Conservation (phyloP, 1,140 invertebrate genomes). For the Caenorhabditis briggsae region DNA sequence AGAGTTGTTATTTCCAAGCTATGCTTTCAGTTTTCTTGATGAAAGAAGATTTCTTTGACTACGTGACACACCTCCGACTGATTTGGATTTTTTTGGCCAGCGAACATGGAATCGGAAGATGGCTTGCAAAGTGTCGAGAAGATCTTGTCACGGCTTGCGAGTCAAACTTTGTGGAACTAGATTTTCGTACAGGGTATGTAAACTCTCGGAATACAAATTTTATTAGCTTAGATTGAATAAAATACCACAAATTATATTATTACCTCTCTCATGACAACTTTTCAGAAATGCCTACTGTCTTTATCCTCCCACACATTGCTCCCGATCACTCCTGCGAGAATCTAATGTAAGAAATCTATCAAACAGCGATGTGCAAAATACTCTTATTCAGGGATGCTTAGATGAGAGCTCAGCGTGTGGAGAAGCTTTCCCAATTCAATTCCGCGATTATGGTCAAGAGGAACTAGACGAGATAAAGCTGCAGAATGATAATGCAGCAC, state of each 20-base stretch:
- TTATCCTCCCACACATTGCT: constrained; percentile 5
- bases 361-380: background rate
- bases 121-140: background rate
- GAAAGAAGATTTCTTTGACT: background rate
- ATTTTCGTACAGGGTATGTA: background rate
- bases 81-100: background rate
- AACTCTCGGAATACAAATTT: too few species aligned
- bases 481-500: too few species aligned
- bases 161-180: background rate
- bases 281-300: background rate
- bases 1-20: background rate
- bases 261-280: background rate
- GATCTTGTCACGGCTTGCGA: background rate
- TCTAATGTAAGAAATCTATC: background rate
- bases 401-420: background rate
- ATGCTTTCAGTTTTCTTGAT: background rate
- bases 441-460: too few species aligned
- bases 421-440: background rate
- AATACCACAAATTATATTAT: too few species aligned
- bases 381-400: background rate
- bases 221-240: too few species aligned
- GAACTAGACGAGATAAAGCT: too few species aligned
- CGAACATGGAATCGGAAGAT: background rate
- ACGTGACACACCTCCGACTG: background rate
- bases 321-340: background rate